Evolutionary conservation across 1,140 invertebrate genomes (phyloP).

Genomic region (Polypedilum pembai): DNA sequence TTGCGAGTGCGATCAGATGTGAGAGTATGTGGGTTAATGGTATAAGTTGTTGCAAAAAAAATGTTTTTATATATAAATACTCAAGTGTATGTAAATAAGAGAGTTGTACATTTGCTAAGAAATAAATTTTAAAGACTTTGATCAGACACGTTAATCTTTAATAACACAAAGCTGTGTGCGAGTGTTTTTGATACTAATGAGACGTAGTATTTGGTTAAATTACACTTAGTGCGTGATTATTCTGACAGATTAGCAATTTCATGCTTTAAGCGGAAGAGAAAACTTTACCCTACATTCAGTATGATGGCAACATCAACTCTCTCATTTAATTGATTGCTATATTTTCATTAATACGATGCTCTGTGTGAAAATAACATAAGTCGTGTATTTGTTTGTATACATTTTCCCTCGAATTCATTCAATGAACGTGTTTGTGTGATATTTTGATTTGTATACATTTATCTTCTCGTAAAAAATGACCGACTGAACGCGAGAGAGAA

Average conservation of each 20-base stretch:
- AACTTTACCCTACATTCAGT: neutral
- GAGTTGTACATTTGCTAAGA: neutral
- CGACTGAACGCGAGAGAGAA: neutral
- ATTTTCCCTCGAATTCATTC: no score
- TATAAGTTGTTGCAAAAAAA: neutral
- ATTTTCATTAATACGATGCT: neutral
- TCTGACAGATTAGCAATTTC: constrained; percentile 17
- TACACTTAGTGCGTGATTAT: neutral
- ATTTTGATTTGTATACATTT: neutral
- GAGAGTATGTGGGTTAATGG: constrained; percentile 6
- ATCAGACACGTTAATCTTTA: no score
- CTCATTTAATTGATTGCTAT: neutral
- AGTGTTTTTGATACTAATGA: neutral
- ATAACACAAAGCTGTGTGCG: neutral
- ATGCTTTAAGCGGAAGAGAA: neutral
- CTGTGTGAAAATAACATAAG: no score
- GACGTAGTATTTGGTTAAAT: neutral
- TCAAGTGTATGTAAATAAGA: neutral
- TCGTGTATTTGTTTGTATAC: no score
- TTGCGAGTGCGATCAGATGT: neutral
- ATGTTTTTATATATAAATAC: neutral
- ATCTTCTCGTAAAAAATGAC: neutral
- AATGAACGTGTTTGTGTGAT: neutral
- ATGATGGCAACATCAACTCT: neutral
- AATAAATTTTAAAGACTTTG: neutral